Base-by-base conservation (phyloP, 2,113 vertebrate genomes). In the Tragulus kanchil region DNA sequence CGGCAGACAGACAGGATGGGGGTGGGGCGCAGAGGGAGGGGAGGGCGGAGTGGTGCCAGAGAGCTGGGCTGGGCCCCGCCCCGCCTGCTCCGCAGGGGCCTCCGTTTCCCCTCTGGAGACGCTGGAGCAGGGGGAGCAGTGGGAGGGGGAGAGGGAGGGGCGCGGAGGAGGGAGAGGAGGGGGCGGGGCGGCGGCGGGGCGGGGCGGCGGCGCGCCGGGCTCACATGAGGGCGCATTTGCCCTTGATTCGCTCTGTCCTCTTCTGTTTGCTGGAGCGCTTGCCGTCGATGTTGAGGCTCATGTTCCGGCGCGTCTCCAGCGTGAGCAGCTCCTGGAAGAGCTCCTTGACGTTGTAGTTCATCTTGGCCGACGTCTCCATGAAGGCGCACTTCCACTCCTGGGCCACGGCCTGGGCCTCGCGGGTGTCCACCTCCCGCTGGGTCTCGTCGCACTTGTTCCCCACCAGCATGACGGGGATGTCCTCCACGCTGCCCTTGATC, bases 341-440 rank as follows among this genome's bases (percentile, higher is more conserved):
- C 99, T 99, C 99, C 58, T 99, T 99, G 83, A 99, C 99, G 19
- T 99, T 99, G 99, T 99, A 99, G 99, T 99, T 99, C 99, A 99
- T 99, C 99, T 99, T 99, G 98, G 99, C 99, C 0, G 99, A 99
- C 17, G 99, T 99, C 98, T 99, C 99, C 99, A 99, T 99, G 98
- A 99, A 99, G 97, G 99, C 99, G 97, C 99, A 99, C 95, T 99
- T 99, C 99, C 99, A 99, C 97, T 99, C 98, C 98, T 99, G 99
- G 95, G 99, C 99, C 99, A 99, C 64, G 3, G 99, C 99, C 97
- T 99, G 99, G 0, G 99, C 99, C 16, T 99, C 99, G 61, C 99
- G 98, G 84, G 99, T 99, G 98, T 99, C 99, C 98, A 99, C 99
- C 98, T 99, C 99, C 31, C 99, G 98, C 98, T 99, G 99, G n/a